A percentile compares a stretch with the other conserved stretches of the same genome.
Evolutionary conservation across 2,113 vertebrate genomes (phyloP).

Genomic region (Calyptomena viridis): DNA sequence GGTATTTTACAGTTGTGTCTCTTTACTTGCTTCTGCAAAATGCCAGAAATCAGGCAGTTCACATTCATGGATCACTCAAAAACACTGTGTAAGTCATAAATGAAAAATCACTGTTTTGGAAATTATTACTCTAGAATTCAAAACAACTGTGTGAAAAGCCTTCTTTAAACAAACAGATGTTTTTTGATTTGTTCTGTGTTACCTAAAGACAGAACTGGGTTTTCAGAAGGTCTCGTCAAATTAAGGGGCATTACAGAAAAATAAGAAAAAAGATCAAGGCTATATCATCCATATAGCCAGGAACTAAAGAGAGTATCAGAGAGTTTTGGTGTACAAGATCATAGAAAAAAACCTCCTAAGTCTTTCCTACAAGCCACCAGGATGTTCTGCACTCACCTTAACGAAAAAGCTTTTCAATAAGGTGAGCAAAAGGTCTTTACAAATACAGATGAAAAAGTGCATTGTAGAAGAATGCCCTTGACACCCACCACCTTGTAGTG

Average conservation of each 20-base stretch:
- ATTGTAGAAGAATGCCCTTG: background rate
- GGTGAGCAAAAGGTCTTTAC: background rate
- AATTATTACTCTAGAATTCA: background rate
- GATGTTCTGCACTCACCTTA: background rate
- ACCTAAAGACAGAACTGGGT: conserved; percentile 15
- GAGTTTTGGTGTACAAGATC: background rate
- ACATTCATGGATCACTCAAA: background rate
- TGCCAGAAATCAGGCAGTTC: background rate
- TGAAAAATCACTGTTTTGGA: background rate
- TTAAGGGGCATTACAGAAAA: background rate
- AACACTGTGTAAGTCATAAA: background rate
- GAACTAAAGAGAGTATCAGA: background rate
- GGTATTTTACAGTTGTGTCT: background rate
- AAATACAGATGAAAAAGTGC: background rate
- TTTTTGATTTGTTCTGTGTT: conserved; percentile 46
- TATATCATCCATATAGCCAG: background rate
- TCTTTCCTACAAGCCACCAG: background rate
- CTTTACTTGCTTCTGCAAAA: background rate
- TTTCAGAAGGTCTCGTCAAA: background rate
- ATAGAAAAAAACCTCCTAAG: background rate
- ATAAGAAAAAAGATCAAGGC: background rate
- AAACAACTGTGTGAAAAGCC: background rate
- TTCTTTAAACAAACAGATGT: background rate
- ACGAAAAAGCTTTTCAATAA: background rate
- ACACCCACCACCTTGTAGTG: background rate